Evolutionary conservation across 2,888 invertebrate genomes (phyloP).

Genomic region (Sturmia bella): DNA sequence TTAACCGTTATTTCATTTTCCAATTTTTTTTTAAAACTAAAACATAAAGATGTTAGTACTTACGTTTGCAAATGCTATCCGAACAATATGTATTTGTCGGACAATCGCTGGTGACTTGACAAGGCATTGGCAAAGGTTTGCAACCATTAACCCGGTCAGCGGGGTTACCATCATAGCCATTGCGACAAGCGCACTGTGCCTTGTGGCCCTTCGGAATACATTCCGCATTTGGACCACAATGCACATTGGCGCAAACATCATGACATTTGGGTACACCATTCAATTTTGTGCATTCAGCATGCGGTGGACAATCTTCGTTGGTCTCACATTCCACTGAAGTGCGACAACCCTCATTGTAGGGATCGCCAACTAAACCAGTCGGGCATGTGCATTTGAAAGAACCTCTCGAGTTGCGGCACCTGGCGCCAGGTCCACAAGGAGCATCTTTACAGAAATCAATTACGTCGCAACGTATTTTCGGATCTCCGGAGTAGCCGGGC

Average conservation of each 20-base stretch:
- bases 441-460: constrained; percentile 90
- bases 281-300: constrained; percentile 88
- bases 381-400: constrained; percentile 91
- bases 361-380: constrained; percentile 90
- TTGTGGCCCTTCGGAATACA: constrained; percentile 89
- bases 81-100: constrained; percentile 91
- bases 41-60: constrained; percentile 80
- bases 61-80: constrained; percentile 90
- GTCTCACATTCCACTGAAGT: constrained; percentile 90
- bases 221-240: constrained; percentile 92
- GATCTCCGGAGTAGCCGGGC: constrained; percentile 93
- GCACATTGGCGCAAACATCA: constrained; percentile 89
- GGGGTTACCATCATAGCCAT: constrained; percentile 90
- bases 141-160: constrained; percentile 88
- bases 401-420: constrained; percentile 90
- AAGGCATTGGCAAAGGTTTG: constrained; percentile 88
- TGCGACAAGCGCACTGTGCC: constrained; percentile 89
- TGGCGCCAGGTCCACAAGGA: constrained; percentile 91
- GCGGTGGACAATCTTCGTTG: constrained; percentile 90
- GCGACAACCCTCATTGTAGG: constrained; percentile 91
- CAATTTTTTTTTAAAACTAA: constrained; percentile 29
- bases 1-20: constrained; percentile 40
- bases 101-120: constrained; percentile 88
- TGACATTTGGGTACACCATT: constrained; percentile 90
- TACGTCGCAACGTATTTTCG: constrained; percentile 86